These are phyloP conservation scores for Syndactyla subalaris DNA, from an alignment of 2,797 vertebrate genomes.

Conservation along the genomic window DNA sequence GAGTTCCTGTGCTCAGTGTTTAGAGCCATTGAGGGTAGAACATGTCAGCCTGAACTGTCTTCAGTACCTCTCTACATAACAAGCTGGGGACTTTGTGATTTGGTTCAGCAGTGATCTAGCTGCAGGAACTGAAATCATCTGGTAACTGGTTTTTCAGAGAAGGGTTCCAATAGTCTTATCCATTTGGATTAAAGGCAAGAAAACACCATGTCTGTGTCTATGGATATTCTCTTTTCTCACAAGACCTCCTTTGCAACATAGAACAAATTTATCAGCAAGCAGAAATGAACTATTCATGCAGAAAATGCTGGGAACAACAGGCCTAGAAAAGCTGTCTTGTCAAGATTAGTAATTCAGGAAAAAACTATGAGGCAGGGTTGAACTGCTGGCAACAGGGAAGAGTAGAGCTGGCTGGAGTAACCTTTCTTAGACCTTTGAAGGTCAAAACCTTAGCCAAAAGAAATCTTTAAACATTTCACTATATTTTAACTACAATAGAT, in stretches of 20 bases:
- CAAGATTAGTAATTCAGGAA: background rate
- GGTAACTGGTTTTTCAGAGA: background rate
- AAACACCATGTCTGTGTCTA: background rate
- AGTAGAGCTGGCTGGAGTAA: background rate
- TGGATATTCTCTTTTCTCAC: background rate
- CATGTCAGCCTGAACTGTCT: background rate
- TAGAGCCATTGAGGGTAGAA: background rate
- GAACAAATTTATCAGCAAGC: background rate
- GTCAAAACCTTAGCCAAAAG: background rate
- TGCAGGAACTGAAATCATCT: background rate
- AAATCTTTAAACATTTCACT: background rate
- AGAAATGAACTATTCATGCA: background rate
- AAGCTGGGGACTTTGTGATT: background rate
- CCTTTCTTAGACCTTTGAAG: background rate
- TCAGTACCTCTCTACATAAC: background rate
- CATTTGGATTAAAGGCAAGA: background rate
- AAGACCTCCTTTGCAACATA: background rate
- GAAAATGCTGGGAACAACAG: background rate
- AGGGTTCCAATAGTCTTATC: background rate
- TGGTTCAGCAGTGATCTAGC: background rate
- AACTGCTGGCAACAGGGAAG: background rate
- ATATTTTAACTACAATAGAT: background rate
- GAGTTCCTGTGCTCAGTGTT: background rate
- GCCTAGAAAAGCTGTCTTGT: background rate
- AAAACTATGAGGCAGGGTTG: background rate